phyloP scores from a whole-genome alignment of 2,888 invertebrate genomes.

The Lacanobia oleracea region DNA sequence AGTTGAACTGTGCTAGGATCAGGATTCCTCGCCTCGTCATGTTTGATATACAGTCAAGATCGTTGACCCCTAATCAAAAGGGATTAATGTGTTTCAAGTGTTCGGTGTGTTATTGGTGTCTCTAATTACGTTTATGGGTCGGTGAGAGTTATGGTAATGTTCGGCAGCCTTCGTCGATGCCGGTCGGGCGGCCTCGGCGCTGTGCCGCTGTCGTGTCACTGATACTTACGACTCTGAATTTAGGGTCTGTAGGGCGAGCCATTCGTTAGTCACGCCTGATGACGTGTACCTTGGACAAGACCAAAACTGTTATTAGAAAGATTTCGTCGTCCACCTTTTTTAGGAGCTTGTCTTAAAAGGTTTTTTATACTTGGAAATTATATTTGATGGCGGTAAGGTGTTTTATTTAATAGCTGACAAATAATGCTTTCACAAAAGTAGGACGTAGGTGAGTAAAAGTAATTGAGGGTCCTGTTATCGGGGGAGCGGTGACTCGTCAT shows the following conservation, averaged over 20 bases:
- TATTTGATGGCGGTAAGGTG: constrained; percentile 61
- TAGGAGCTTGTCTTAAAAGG: constrained; percentile 85
- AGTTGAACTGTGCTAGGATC: constrained; percentile 77
- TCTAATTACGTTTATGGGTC: constrained; percentile 88
- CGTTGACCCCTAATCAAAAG: constrained; percentile 85
- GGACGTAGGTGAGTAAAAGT: constrained; percentile 46
- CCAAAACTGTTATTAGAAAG: constrained; percentile 90
- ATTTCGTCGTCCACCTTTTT: constrained; percentile 81
- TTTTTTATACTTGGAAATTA: constrained; percentile 75
- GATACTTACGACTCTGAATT: constrained; percentile 91
- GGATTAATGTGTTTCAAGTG: constrained; percentile 88
- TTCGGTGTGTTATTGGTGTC: constrained; percentile 85
- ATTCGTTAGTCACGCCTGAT: constrained; percentile 90
- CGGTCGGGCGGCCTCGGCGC: constrained; percentile 75
- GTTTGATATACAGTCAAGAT: constrained; percentile 80
- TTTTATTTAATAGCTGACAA: constrained; percentile 60
- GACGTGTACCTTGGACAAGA: constrained; percentile 91
- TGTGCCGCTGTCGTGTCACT: constrained; percentile 80
- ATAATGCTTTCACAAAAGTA: constrained; percentile 61
- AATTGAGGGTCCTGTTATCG: constrained; percentile 48
- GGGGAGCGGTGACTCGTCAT: constrained; percentile 67
- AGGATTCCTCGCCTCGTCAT: constrained; percentile 76
- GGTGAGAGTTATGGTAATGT: constrained; percentile 88
- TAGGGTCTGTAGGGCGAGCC: constrained; percentile 91
- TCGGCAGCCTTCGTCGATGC: constrained; percentile 83